phyloP scores from a whole-genome alignment of 2,113 vertebrate genomes.

The Thamnophis sirtalis region DNA sequence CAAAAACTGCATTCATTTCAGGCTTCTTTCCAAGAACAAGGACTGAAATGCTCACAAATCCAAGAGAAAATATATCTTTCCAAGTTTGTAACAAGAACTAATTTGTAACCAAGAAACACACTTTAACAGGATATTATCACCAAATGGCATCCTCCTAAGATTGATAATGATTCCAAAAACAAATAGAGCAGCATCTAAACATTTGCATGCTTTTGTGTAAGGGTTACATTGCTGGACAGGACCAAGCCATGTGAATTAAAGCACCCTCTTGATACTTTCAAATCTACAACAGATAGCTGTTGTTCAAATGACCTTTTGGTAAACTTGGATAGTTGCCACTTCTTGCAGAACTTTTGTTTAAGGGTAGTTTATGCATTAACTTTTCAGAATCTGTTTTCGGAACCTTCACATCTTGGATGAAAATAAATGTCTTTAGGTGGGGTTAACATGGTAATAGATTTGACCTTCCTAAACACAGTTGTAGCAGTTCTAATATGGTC shows the following conservation, averaged over 20 bases:
- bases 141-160: not conserved
- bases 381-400: not conserved
- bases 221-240: not conserved
- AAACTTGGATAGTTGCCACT: not conserved
- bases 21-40: not conserved
- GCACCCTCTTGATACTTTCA: not conserved
- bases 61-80: not conserved
- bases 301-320: not conserved
- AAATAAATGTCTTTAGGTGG: not conserved
- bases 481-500: not conserved
- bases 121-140: not conserved
- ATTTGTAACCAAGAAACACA: not conserved
- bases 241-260: constrained; percentile 2
- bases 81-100: not conserved
- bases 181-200: not conserved
- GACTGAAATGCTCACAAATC: not conserved
- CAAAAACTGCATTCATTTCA: not conserved
- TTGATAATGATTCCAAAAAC: not conserved
- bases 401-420: not conserved
- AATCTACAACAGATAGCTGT: not conserved
- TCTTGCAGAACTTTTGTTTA: not conserved
- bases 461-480: not conserved
- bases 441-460: not conserved
- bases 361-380: not conserved
- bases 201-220: not conserved